A percentile compares a stretch with the other conserved stretches of the same genome.
phyloP scores from a whole-genome alignment of 2,797 vertebrate species.

The Bradypus variegatus region DNA sequence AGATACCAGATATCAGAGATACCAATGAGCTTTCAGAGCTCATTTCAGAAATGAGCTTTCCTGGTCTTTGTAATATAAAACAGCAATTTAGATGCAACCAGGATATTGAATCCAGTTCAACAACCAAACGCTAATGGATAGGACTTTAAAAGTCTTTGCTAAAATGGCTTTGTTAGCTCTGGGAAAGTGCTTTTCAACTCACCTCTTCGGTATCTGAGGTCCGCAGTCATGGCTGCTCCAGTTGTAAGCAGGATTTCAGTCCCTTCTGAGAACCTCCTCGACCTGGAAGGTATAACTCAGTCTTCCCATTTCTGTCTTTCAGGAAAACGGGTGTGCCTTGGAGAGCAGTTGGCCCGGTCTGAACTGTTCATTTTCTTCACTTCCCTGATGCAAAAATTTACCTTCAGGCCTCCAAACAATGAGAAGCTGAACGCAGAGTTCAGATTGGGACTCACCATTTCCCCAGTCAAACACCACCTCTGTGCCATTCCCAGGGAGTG shows the following conservation, averaged over 20 bases:
- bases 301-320: slow-evolving; percentile 25
- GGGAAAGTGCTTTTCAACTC: too few relatives aligned
- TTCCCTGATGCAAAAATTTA: slow-evolving; percentile 79
- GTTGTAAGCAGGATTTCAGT: neutral
- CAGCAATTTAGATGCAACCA: neutral
- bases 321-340: slow-evolving; percentile 79
- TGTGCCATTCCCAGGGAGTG: slow-evolving; percentile 60
- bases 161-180: too few relatives aligned
- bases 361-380: slow-evolving; percentile 72
- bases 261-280: neutral
- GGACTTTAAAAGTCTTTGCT: neutral
- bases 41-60: neutral
- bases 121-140: neutral
- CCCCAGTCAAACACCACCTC: slow-evolving; percentile 78
- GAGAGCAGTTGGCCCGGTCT: slow-evolving; percentile 50
- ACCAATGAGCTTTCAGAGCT: neutral
- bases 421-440: slow-evolving; percentile 66
- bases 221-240: neutral
- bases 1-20: neutral
- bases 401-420: slow-evolving; percentile 69
- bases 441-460: slow-evolving; percentile 72
- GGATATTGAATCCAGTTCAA: neutral
- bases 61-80: neutral
- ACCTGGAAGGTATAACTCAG: neutral
- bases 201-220: neutral